Evolutionary conservation across 2,113 vertebrate genomes (phyloP).

Genomic region (Trichomycterus rosablanca): DNA sequence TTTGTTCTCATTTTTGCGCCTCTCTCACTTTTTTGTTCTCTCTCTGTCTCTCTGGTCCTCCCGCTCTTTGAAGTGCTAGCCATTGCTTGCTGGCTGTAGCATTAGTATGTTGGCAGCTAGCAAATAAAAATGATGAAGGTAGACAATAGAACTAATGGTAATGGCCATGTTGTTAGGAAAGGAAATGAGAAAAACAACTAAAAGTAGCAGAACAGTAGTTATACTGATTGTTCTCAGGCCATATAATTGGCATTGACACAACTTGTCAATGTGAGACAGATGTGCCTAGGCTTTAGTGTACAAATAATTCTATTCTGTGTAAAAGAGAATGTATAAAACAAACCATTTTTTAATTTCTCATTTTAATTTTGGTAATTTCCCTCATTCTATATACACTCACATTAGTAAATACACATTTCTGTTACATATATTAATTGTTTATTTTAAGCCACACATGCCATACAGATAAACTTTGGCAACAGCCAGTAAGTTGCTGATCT

Average conservation of each 20-base stretch:
- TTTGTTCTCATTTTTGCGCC: constrained; percentile 52
- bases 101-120: constrained; percentile 45
- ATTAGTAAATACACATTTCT: too few relatives aligned
- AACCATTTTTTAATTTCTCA: too few relatives aligned
- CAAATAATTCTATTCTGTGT: not conserved
- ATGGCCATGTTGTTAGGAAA: constrained; percentile 44
- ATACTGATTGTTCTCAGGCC: constrained; percentile 41
- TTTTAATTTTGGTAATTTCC: too few relatives aligned
- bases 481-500: too few relatives aligned
- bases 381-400: too few relatives aligned
- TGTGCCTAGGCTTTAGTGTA: not conserved
- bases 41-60: constrained; percentile 4
- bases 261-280: constrained; percentile 6
- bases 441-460: too few relatives aligned
- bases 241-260: constrained; percentile 38
- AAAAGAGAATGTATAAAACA: too few relatives aligned
- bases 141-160: constrained; percentile 56
- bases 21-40: constrained; percentile 27
- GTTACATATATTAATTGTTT: too few relatives aligned
- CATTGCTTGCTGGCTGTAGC: constrained; percentile 61
- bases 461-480: too few relatives aligned
- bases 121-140: constrained; percentile 50
- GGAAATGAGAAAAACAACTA: constrained; percentile 19
- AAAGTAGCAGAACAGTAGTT: constrained; percentile 21
- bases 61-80: constrained; percentile 68